These are phyloP conservation scores for Poeciliopsis occidentalis DNA, from an alignment of 2,113 vertebrate species.

Conservation along the genomic window DNA sequence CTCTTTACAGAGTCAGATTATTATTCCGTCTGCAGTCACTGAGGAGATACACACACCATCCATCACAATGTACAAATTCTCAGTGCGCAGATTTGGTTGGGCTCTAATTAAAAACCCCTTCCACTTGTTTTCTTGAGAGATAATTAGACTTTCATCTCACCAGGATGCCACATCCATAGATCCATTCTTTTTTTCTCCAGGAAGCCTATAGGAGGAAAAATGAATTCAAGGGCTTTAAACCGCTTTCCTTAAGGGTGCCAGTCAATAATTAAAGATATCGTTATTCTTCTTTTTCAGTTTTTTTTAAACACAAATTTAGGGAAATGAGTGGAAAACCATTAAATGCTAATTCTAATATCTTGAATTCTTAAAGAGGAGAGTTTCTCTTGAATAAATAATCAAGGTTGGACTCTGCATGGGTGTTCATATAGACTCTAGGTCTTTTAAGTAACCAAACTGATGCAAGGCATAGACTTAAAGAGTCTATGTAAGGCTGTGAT, in stretches of 20 bases:
- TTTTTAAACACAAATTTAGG: constrained; percentile 72
- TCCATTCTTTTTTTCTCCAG: constrained; percentile 90
- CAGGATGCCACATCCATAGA: constrained; percentile 92
- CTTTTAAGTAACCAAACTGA: constrained; percentile 39
- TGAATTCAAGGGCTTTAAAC: constrained; percentile 93
- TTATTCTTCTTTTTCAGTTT: background rate
- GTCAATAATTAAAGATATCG: constrained; percentile 97
- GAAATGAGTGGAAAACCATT: constrained; percentile 13
- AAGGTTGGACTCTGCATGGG: constrained; percentile 7
- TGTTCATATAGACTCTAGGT: constrained; percentile 5
- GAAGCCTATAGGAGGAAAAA: constrained; percentile 89
- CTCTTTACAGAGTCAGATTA: constrained; percentile 80
- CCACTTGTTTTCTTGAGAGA: constrained; percentile 88
- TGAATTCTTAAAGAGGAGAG: constrained; percentile 36
- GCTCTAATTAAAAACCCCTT: constrained; percentile 98
- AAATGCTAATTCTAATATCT: constrained; percentile 38
- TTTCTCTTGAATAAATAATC: constrained; percentile 37
- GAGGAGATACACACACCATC: constrained; percentile 89
- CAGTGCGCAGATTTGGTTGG: constrained; percentile 87
- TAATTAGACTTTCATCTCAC: constrained; percentile 99
- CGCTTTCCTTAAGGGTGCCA: constrained; percentile 89
- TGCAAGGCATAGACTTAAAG: constrained; percentile 38
- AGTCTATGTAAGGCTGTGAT: constrained; percentile 34
- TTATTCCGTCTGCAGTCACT: constrained; percentile 87
- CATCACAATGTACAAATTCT: constrained; percentile 97